A percentile compares a stretch with the other conserved stretches of the same genome.
Conservation (phyloP, 2,888 invertebrate genomes). For the Sarcophaga subvicina region DNA sequence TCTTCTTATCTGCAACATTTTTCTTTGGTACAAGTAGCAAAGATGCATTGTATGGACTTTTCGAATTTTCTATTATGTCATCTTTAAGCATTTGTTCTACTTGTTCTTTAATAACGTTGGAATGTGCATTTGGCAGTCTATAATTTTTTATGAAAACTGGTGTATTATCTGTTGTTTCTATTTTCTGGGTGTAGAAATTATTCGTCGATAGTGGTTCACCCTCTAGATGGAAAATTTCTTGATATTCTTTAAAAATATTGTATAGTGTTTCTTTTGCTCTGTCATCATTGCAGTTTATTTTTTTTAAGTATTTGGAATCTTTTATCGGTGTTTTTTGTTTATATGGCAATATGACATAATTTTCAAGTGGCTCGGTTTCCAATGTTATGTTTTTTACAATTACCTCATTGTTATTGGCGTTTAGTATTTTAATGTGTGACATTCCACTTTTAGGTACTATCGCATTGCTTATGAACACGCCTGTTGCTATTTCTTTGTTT, state of each 20-base stretch:
- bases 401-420: neutral
- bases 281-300: neutral
- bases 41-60: slow-evolving; percentile 28
- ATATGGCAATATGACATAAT: no score
- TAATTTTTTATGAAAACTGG: slow-evolving; percentile 27
- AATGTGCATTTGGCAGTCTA: slow-evolving; percentile 12
- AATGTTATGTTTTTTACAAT: neutral
- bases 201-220: neutral
- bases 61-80: slow-evolving; percentile 14
- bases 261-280: neutral
- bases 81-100: slow-evolving; percentile 10
- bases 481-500: neutral
- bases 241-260: neutral
- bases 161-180: neutral
- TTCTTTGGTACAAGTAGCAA: slow-evolving; percentile 17
- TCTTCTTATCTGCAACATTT: no score
- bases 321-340: neutral
- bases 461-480: neutral
- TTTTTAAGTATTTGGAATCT: neutral
- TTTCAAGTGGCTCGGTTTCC: neutral
- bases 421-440: neutral
- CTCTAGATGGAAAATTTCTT: neutral
- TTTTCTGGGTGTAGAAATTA: neutral
- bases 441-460: neutral
- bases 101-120: slow-evolving; percentile 3